Conservation (phyloP, 2,113 vertebrate species). For the Larimichthys polyactis region DNA sequence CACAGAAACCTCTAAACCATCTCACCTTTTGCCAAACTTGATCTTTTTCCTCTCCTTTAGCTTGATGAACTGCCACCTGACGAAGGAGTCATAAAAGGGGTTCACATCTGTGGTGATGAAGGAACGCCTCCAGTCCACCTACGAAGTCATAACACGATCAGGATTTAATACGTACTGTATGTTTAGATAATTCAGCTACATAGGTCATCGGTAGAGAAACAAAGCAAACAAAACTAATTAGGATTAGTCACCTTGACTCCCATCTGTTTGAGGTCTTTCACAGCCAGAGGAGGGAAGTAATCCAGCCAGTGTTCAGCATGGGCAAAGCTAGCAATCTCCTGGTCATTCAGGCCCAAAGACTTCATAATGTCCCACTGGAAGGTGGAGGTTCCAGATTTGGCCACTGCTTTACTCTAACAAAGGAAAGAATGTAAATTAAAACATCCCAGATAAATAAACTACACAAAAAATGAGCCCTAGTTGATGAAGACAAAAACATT, state of each 20-base stretch:
- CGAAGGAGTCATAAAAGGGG: conserved; percentile 97
- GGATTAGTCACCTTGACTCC: conserved; percentile 91
- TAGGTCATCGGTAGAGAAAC: neutral
- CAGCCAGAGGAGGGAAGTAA: conserved; percentile 94
- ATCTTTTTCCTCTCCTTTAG: conserved; percentile 95
- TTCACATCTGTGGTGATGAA: conserved; percentile 97
- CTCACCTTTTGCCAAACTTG: conserved; percentile 96
- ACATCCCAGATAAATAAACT: neutral
- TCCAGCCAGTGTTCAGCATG: conserved; percentile 96
- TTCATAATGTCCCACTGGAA: conserved; percentile 99
- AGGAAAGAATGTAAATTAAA: neutral
- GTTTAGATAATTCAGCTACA: too few species aligned
- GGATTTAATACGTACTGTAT: neutral
- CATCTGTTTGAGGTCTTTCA: conserved; percentile 94
- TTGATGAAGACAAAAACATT: neutral
- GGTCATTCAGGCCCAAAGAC: conserved; percentile 91
- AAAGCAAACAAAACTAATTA: neutral
- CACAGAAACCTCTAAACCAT: neutral
- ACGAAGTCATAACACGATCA: conserved; percentile 25
- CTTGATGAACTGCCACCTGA: conserved; percentile 94
- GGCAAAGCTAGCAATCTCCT: conserved; percentile 91
- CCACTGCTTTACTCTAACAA: conserved; percentile 93
- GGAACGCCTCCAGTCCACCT: conserved; percentile 98
- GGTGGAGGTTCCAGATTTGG: conserved; percentile 90
- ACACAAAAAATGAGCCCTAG: neutral